Conservation (phyloP, 2,113 vertebrate genomes). For the Oncorhynchus kisutch region DNA sequence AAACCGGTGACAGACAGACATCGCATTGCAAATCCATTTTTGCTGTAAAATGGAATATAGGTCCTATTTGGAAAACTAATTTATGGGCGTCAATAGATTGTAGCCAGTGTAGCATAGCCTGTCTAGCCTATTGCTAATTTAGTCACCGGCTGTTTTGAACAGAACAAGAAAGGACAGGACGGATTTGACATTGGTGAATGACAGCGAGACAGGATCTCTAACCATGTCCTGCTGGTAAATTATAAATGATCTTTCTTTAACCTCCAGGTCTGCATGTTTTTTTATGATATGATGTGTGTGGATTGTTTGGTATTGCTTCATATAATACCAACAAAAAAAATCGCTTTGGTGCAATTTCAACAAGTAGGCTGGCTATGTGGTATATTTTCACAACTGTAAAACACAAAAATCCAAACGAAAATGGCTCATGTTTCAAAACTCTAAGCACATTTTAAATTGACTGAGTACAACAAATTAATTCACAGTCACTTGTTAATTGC, state of each 20-base stretch:
- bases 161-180: constrained; percentile 35
- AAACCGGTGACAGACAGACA: background rate
- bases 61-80: background rate
- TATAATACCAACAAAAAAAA: no score
- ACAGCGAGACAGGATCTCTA: constrained; percentile 19
- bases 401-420: no score
- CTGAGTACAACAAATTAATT: no score
- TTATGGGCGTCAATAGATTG: background rate
- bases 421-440: no score
- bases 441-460: no score
- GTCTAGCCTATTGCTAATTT: background rate
- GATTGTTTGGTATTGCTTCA: no score
- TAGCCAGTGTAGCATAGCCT: no score
- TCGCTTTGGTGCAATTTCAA: no score
- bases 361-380: no score
- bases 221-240: background rate
- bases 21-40: background rate
- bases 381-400: no score
- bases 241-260: background rate
- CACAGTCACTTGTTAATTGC: no score
- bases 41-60: background rate
- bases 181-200: constrained; percentile 70
- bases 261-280: background rate
- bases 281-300: background rate
- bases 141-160: background rate